These are phyloP conservation scores for Dasyurus viverrinus DNA, from an alignment of 2,113 vertebrate genomes.

Conservation along the genomic window DNA sequence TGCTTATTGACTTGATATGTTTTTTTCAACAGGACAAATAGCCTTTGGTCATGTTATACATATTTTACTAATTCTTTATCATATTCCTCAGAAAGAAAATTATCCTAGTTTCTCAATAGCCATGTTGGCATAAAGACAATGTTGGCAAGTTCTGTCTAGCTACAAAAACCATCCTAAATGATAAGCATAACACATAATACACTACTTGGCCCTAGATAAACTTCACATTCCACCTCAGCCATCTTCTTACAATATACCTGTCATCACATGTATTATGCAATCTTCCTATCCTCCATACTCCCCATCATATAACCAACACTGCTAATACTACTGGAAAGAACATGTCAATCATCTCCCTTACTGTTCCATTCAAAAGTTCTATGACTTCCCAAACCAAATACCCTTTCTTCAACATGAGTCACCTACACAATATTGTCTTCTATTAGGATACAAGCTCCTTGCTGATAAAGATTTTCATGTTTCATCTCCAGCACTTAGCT, in stretches of 20 bases:
- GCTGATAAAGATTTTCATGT: not conserved
- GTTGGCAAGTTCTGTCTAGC: not conserved
- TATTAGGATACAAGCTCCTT: not conserved
- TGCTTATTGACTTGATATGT: slow-evolving; percentile 31
- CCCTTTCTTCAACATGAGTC: not conserved
- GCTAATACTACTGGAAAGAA: not conserved
- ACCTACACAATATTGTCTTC: not conserved
- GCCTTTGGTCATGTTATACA: not conserved
- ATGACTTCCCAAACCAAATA: not conserved
- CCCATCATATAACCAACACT: not conserved
- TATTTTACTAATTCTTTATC: not conserved
- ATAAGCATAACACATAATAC: not conserved
- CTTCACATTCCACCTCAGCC: not conserved
- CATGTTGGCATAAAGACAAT: not conserved
- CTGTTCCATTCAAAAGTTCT: not conserved
- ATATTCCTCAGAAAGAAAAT: not conserved
- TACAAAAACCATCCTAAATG: not conserved
- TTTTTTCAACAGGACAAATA: not conserved
- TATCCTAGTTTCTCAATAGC: not conserved
- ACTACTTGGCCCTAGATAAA: not conserved
- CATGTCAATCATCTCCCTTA: not conserved
- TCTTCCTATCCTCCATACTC: not conserved
- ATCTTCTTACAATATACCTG: not conserved
- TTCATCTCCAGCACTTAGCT: not conserved
- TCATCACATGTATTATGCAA: not conserved